Conservation (phyloP, 2,888 invertebrate genomes). For the Heteromurus nitidus region DNA sequence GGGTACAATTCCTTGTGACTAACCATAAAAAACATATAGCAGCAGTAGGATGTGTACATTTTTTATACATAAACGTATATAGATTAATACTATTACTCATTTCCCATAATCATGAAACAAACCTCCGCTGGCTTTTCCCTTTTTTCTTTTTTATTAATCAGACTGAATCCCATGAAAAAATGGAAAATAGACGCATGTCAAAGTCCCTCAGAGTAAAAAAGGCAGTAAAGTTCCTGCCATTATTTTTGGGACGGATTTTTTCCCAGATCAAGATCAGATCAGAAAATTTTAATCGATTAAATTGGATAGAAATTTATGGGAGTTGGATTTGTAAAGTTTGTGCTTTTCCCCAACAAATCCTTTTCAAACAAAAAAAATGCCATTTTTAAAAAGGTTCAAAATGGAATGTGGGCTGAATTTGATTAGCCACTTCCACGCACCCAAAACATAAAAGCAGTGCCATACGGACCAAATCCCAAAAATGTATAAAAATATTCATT, state of each 20-base stretch:
- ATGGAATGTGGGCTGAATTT: no score
- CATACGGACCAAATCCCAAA: no score
- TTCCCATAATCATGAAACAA: constrained; percentile 45
- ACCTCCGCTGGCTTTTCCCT: no score
- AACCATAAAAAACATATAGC: neutral
- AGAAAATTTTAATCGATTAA: constrained; percentile 52
- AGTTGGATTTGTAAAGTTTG: neutral
- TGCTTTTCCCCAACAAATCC: no score
- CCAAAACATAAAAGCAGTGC: no score
- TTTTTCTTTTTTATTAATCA: constrained; percentile 47
- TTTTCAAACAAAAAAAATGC: no score
- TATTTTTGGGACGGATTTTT: neutral
- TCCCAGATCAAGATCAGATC: neutral
- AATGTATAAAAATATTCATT: neutral
- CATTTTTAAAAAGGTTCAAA: no score
- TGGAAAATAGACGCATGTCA: neutral
- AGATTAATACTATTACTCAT: constrained; percentile 42
- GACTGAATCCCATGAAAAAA: constrained; percentile 15
- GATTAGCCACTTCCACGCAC: no score
- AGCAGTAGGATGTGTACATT: neutral
- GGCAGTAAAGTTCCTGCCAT: neutral
- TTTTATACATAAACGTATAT: neutral
- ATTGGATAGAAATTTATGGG: constrained; percentile 55
- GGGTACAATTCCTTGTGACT: constrained; percentile 18
- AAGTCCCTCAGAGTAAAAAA: constrained; percentile 19